Conservation (phyloP, 2,888 invertebrate species). For the Limnephilus marmoratus region DNA sequence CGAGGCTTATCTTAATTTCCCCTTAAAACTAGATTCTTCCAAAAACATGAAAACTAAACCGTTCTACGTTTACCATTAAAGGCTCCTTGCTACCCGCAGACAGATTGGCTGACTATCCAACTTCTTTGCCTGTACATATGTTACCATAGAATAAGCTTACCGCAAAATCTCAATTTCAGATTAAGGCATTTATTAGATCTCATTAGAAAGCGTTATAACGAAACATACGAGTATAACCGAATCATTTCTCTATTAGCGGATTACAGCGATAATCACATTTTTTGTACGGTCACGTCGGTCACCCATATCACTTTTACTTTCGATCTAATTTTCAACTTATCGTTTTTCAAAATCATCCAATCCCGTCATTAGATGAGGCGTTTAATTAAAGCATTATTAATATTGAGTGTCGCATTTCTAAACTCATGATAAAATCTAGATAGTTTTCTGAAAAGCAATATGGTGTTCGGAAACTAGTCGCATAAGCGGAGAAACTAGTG, state of each 20-base stretch:
- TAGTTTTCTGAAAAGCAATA: background rate
- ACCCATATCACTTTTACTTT: background rate
- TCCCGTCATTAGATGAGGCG: background rate
- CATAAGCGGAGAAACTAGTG: no score
- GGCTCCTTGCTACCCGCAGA: background rate
- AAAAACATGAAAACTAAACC: background rate
- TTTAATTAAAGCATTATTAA: background rate
- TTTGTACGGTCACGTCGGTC: background rate
- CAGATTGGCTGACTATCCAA: background rate
- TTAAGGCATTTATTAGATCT: conserved; percentile 11
- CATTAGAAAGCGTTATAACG: conserved; percentile 21
- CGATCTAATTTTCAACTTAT: background rate
- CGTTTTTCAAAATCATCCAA: background rate
- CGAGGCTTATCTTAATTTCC: background rate
- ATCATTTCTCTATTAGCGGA: background rate
- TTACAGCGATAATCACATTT: background rate
- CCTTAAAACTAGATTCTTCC: background rate
- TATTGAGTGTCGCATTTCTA: background rate
- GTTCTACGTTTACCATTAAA: background rate
- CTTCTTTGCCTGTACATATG: background rate
- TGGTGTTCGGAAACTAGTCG: no score
- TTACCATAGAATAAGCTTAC: background rate
- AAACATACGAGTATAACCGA: background rate
- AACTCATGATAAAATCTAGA: background rate
- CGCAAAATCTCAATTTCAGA: conserved; percentile 12